phyloP scores from a whole-genome alignment of 2,113 vertebrate genomes.

The Dipodomys ordii region DNA sequence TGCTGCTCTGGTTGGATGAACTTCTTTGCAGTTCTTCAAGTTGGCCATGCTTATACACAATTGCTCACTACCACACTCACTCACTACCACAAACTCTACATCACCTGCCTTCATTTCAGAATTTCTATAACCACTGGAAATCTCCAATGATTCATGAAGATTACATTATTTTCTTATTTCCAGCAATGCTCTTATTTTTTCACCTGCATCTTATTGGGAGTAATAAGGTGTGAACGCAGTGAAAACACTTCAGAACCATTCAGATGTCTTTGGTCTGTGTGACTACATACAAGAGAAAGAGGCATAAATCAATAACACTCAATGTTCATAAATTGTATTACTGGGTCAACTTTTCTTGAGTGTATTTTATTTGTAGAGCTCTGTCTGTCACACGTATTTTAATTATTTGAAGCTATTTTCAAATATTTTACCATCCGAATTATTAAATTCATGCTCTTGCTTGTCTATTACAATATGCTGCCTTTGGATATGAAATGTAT shows the following conservation, averaged over 20 bases:
- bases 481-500: not conserved
- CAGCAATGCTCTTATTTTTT: conserved; percentile 49
- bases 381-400: not conserved
- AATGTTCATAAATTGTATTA: not conserved
- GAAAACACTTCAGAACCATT: conserved; percentile 23
- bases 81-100: not conserved
- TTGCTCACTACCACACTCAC: not conserved
- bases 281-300: conserved; percentile 34
- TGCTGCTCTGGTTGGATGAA: not conserved
- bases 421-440: not conserved
- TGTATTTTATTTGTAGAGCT: not conserved
- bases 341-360: not conserved
- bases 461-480: not conserved
- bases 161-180: conserved; percentile 38
- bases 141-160: conserved; percentile 44
- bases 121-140: not conserved
- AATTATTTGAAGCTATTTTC: conserved; percentile 1
- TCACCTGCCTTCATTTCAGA: not conserved
- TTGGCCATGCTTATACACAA: not conserved
- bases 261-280: conserved; percentile 10
- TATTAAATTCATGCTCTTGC: not conserved
- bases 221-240: not conserved
- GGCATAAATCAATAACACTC: not conserved
- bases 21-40: not conserved
- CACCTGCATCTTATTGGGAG: not conserved